phyloP scores from a whole-genome alignment of 1,140 invertebrate species.

The Brachionus calyciflorus region DNA sequence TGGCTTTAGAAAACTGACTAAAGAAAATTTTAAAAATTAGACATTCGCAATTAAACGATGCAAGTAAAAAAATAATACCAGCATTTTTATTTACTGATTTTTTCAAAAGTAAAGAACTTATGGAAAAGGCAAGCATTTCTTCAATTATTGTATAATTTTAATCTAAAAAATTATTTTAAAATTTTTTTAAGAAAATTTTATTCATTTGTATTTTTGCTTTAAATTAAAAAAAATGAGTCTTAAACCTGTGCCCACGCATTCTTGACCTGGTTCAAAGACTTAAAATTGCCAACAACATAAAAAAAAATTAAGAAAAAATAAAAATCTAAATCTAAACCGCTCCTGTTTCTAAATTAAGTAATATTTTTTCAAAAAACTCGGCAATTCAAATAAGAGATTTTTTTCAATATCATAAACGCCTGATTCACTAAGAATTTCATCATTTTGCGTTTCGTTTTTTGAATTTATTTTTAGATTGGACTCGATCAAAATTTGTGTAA shows the following conservation, averaged over 20 bases:
- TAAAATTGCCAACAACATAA: too few relatives aligned
- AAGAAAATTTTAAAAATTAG: background rate
- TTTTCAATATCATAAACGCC: background rate
- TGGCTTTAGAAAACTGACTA: too few relatives aligned
- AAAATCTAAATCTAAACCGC: too few relatives aligned
- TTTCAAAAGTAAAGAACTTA: background rate
- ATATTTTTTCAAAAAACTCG: background rate
- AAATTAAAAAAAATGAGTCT: too few relatives aligned
- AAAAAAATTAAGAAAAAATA: too few relatives aligned
- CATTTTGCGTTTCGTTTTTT: background rate
- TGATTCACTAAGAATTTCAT: background rate
- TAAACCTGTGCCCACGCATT: background rate
- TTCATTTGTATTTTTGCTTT: too few relatives aligned
- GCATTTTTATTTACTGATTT: slow-evolving; percentile 42
- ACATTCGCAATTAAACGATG: background rate
- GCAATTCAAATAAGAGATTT: slow-evolving; percentile 7
- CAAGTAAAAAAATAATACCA: background rate
- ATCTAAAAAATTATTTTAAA: background rate
- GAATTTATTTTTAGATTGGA: slow-evolving; percentile 18
- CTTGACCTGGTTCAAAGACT: background rate
- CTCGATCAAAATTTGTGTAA: slow-evolving; percentile 23
- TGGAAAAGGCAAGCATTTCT: background rate
- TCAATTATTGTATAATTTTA: background rate
- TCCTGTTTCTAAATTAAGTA: background rate
- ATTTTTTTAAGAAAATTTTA: too few relatives aligned